Percentiles rank a stretch among this genome's conserved stretches.
These are phyloP conservation scores for Tragopan temminckii DNA, from an alignment of 2,797 vertebrate species.

Conservation along the genomic window DNA sequence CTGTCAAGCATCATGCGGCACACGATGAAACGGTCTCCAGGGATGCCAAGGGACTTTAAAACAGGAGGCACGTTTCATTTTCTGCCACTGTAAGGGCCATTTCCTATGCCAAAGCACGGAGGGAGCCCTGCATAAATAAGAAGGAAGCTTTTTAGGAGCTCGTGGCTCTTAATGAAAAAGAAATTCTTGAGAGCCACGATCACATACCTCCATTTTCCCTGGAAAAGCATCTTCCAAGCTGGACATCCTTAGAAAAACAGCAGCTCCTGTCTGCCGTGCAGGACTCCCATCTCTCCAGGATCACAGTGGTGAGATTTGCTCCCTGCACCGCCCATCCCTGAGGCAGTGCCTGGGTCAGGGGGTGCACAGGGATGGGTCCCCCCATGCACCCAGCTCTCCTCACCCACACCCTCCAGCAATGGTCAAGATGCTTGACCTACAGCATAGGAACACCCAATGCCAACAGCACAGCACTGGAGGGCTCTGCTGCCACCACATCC, in stretches of 20 bases:
- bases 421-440: neutral
- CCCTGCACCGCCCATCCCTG: neutral
- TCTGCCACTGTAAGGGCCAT: neutral
- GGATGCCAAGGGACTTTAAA: neutral
- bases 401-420: fast-evolving
- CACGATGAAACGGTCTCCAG: neutral
- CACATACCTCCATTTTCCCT: neutral
- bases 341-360: neutral
- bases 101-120: neutral
- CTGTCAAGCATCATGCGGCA: neutral
- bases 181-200: neutral
- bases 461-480: neutral
- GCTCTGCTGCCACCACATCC: neutral
- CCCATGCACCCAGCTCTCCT: neutral
- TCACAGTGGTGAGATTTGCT: neutral
- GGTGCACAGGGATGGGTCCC: neutral
- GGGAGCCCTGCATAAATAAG: neutral
- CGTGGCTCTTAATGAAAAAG: neutral
- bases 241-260: neutral
- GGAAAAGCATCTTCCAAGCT: neutral
- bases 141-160: neutral
- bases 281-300: neutral
- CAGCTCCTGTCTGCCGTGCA: neutral
- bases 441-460: neutral
- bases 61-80: neutral